Base-by-base conservation (phyloP, 37 sponge, comb jelly and placozoan species). In the Petrosia ficiformis region DNA sequence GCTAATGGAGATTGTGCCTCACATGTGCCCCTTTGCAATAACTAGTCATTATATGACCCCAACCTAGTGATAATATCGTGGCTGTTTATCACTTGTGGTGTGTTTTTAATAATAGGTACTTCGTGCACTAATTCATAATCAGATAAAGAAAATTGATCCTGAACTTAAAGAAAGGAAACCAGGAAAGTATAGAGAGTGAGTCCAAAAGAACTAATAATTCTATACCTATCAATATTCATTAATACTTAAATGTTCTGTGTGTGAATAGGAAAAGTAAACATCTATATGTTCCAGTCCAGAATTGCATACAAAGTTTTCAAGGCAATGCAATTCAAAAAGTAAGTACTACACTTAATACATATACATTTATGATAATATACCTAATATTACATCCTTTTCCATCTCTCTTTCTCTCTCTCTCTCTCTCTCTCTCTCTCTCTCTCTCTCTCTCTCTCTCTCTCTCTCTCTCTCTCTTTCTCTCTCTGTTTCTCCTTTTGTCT, bases 101-200 rank as follows among this genome's bases (percentile, higher is more conserved):
- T 37, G 8, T 36, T 39, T 26, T 26, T 71, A 33, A 31, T 25
- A 67, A 29, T 67, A 74, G 70, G 48, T 82, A 40, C 70, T 91
- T n/a, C 37, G 91, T 52, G 86, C 83, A 16, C 73, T 78, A 22
- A 82, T 91, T 26, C 76, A 91, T 78, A 85, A 91, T 70, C 83
- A 85, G 41, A 82, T 91, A 25, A 64, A 79, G 77, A 59, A 52
- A n/a, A 81, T 91, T 60, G 83, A 85, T 40, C 80, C 86, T 22
- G 71, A 82, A 35, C 34, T 68, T 37, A 85, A 75, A 35, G 91
- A 91, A 30, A 35, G 65, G 1, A 39, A 44, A 33, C 82, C 87
- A 41, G 56, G 59, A 0, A 25, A 38, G 4, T 81, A 38, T 44
- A 72, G 82, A 61, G 71, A 48, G 73, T 77, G 65, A 21, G 29